These are phyloP conservation scores for Archips xylosteana DNA, from an alignment of 2,888 invertebrate genomes.

Conservation along the genomic window DNA sequence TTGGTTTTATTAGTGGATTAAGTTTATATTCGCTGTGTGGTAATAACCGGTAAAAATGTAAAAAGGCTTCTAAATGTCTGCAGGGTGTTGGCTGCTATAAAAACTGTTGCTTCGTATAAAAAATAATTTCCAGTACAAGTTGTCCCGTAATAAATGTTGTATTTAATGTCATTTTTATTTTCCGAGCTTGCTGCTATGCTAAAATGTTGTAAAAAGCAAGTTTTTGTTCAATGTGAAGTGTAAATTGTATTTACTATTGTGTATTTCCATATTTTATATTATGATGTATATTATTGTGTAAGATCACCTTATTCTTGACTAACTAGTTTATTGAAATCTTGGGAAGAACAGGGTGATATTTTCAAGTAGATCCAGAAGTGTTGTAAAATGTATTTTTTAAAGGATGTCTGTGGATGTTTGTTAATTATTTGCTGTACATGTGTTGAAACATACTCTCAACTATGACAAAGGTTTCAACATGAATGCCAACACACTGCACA, in stretches of 20 bases:
- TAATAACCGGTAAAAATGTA: slow-evolving; percentile 63
- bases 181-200: slow-evolving; percentile 75
- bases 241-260: slow-evolving; percentile 47
- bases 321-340: not conserved
- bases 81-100: slow-evolving; percentile 83
- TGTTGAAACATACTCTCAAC: slow-evolving; percentile 51
- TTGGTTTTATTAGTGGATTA: slow-evolving; percentile 2
- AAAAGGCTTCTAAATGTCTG: slow-evolving; percentile 81
- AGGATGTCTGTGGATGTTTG: slow-evolving; percentile 60
- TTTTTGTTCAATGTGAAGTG: slow-evolving; percentile 55
- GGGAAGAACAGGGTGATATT: slow-evolving; percentile 51
- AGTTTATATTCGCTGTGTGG: slow-evolving; percentile 72
- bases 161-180: slow-evolving; percentile 58
- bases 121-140: slow-evolving; percentile 36
- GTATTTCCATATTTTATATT: slow-evolving; percentile 47
- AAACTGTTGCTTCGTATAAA: slow-evolving; percentile 54
- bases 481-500: slow-evolving; percentile 84
- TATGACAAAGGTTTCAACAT: slow-evolving; percentile 54
- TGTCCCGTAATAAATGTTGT: slow-evolving; percentile 46
- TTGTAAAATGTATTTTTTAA: slow-evolving; percentile 64
- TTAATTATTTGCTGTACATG: slow-evolving; percentile 45
- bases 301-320: slow-evolving; percentile 55
- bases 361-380: slow-evolving; percentile 78
- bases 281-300: slow-evolving; percentile 49
- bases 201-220: slow-evolving; percentile 55